Evolutionary conservation across 2,113 vertebrate genomes (phyloP), one percentile per base, ranked within the genome.

Genomic region (Echinops telfairi): DNA sequence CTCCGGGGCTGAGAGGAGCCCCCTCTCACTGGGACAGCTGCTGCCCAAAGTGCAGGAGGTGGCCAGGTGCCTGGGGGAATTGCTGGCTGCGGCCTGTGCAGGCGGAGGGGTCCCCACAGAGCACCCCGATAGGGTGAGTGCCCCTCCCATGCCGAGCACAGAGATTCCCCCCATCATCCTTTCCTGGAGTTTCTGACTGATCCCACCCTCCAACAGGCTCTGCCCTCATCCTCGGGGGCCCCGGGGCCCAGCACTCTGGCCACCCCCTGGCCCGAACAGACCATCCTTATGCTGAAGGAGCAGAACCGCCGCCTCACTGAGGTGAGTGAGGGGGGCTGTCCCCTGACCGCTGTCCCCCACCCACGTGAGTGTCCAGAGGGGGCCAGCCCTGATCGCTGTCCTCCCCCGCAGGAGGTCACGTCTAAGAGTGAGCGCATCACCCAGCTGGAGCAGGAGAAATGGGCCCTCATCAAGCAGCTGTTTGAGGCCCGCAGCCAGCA

Each of bases 381-480:
- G 0, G 27, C 47, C 15, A 4, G 58, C 68, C 33, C 82, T 92
- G 86, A 90, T 25, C 40, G 15, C 53, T 0, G 73, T 53, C 80
- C 0, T 0, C 12, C 6, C 96, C 25, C 20, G 22, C 25, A 99
- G 99, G 99, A 99, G 97, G 99, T 99, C 97, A 99, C 98, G 0
- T 97, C 98, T 57, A 99, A 98, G 97, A 99, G 99, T 0, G 98
- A 99, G 60, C 98, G 99, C 11, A 99, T 99, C 97, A 98, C 99
- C 2, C 99, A 99, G 98, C 92, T 99, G 98, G 99, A 99, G 97
- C 99, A 99, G 96, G 99, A 99, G 98, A 99, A 99, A 87, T 99
- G 98, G 0, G 98, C 99, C 0, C 97, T 99, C 79, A 99, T 99
- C 97, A 99, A 99, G 95, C 99, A 99, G 98, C 98, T 99, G 36